These are phyloP conservation scores for Calameuta idolon DNA, from an alignment of 2,888 invertebrate species.

Conservation along the genomic window DNA sequence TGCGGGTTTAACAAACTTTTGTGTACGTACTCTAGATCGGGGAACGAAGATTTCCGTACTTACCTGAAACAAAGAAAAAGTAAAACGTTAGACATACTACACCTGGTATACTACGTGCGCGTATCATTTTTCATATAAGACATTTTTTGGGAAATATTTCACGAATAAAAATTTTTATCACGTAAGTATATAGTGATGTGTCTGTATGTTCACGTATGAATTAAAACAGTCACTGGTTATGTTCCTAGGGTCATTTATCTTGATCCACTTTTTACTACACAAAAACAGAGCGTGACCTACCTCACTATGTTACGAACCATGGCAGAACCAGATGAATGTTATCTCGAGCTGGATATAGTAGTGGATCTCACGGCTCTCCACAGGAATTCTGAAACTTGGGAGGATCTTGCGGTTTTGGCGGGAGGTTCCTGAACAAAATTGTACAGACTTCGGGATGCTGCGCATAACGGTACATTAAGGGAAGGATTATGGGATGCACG, in stretches of 20 bases:
- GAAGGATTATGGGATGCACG: neutral
- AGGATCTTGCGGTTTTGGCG: constrained; percentile 35
- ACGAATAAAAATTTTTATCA: neutral
- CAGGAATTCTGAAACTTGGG: constrained; percentile 41
- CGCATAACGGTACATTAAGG: neutral
- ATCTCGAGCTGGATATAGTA: constrained; percentile 29
- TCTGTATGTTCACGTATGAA: neutral
- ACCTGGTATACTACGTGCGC: neutral
- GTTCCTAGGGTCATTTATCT: neutral
- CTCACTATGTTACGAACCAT: constrained; percentile 3
- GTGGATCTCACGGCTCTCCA: constrained; percentile 37
- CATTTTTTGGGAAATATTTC: neutral
- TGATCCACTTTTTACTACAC: neutral
- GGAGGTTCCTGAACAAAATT: constrained; percentile 30
- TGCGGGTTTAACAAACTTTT: neutral
- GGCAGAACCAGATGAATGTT: constrained; percentile 10
- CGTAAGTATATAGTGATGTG: neutral
- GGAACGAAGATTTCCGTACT: constrained; percentile 29
- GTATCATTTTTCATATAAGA: neutral
- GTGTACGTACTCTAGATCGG: neutral
- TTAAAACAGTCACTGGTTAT: neutral
- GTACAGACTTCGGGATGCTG: constrained; percentile 18
- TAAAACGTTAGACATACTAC: neutral
- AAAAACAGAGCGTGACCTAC: constrained; percentile 10
- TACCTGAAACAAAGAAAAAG: constrained; percentile 41